Percentiles rank a stretch among this genome's conserved stretches.
Conservation (phyloP, 2,797 vertebrate species). For the Acrossocheilus fasciatus region DNA sequence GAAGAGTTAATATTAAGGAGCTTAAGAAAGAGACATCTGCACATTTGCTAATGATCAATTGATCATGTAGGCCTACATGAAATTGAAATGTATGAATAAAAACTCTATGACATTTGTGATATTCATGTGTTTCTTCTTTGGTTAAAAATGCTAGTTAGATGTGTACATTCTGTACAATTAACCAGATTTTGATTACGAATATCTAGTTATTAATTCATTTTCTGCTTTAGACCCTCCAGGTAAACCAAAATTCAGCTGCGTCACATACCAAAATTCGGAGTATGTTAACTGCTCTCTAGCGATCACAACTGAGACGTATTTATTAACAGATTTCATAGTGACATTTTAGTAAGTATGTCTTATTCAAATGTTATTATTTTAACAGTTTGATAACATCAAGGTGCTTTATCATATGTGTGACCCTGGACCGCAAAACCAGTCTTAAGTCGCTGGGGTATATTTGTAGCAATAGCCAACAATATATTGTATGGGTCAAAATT, state of each 20-base stretch:
- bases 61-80: not conserved
- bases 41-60: not conserved
- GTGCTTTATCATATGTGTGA: too few relatives aligned
- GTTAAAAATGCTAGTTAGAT: too few relatives aligned
- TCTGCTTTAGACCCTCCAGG: conserved; percentile 74
- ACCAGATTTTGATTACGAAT: not conserved
- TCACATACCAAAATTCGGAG: conserved; percentile 63
- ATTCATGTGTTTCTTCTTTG: not conserved
- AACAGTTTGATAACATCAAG: not conserved
- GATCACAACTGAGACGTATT: conserved; percentile 68
- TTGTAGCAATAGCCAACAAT: too few relatives aligned
- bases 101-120: not conserved
- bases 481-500: too few relatives aligned
- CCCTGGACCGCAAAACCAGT: too few relatives aligned
- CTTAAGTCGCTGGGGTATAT: too few relatives aligned
- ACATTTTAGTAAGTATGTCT: conserved; percentile 70
- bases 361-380: not conserved
- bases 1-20: not conserved
- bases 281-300: conserved; percentile 72
- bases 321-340: conserved; percentile 69
- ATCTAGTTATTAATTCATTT: not conserved
- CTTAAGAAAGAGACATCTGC: not conserved
- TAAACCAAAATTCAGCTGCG: conserved; percentile 73
- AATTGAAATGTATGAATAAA: not conserved
- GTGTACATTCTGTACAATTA: not conserved